phyloP scores from a whole-genome alignment of 2,888 invertebrate genomes.

The Eledona agricola region DNA sequence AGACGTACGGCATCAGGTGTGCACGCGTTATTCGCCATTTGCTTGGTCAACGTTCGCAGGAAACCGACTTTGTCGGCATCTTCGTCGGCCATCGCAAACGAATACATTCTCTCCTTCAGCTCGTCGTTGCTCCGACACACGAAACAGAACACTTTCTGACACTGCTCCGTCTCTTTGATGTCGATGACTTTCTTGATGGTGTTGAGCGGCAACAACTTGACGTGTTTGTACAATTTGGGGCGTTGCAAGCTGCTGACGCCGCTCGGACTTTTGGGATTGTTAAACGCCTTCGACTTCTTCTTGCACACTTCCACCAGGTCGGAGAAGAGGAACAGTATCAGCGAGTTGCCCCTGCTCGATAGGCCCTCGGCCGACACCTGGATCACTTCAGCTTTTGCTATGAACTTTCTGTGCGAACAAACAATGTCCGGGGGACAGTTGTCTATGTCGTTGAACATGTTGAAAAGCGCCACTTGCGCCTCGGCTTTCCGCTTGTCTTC shows the following conservation, averaged over 20 bases:
- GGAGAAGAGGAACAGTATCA: slow-evolving; percentile 92
- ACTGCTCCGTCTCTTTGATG: slow-evolving; percentile 84
- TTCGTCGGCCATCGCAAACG: slow-evolving; percentile 81
- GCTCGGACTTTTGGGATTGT: slow-evolving; percentile 73
- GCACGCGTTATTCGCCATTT: slow-evolving; percentile 92
- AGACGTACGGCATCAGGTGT: slow-evolving; percentile 88
- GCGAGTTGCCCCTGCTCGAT: slow-evolving; percentile 81
- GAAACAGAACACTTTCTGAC: slow-evolving; percentile 89
- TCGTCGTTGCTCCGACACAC: slow-evolving; percentile 88
- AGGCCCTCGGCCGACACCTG: slow-evolving; percentile 82
- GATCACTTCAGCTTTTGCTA: slow-evolving; percentile 87
- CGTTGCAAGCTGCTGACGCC: slow-evolving; percentile 65
- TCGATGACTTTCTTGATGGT: slow-evolving; percentile 92
- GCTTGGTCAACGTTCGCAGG: slow-evolving; percentile 83
- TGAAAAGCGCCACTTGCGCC: slow-evolving; percentile 94
- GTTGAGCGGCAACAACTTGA: slow-evolving; percentile 87
- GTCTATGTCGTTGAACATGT: slow-evolving; percentile 97
- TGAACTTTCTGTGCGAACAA: slow-evolving; percentile 90
- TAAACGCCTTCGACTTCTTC: slow-evolving; percentile 80
- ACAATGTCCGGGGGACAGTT: slow-evolving; percentile 96
- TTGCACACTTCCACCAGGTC: slow-evolving; percentile 94
- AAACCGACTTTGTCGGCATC: slow-evolving; percentile 84
- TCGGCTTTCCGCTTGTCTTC: slow-evolving; percentile 98
- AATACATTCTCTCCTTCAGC: slow-evolving; percentile 85
- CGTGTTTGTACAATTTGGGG: slow-evolving; percentile 89